These are phyloP conservation scores for Lithophane ornitopus DNA, from an alignment of 2,888 invertebrate genomes.

Conservation along the genomic window DNA sequence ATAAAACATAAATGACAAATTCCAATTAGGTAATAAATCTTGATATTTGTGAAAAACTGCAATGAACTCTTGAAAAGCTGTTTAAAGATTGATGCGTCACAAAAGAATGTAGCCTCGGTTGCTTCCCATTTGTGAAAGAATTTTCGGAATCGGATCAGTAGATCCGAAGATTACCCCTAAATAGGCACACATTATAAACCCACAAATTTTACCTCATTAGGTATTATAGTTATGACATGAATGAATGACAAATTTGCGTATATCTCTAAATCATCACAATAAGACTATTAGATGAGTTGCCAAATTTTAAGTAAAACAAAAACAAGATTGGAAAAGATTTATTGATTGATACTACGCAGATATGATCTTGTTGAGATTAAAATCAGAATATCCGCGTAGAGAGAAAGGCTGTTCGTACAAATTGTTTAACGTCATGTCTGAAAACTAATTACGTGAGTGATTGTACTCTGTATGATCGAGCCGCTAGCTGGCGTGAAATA, in stretches of 20 bases:
- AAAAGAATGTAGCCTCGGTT: neutral
- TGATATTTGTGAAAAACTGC: too few species aligned
- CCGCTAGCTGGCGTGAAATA: conserved; percentile 12
- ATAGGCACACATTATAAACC: neutral
- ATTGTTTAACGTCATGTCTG: conserved; percentile 20
- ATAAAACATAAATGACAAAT: neutral
- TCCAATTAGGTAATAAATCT: too few species aligned
- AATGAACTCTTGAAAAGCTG: neutral
- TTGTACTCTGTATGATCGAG: conserved; percentile 16
- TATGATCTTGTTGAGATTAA: conserved; percentile 26
- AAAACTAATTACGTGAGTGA: conserved; percentile 50
- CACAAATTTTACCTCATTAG: too few species aligned
- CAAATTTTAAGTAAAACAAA: conserved; percentile 2
- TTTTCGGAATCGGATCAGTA: too few species aligned
- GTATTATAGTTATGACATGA: too few species aligned
- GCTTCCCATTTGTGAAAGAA: too few species aligned
- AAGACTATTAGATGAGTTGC: neutral
- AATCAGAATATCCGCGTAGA: conserved; percentile 17
- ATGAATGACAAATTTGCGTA: too few species aligned
- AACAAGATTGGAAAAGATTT: neutral
- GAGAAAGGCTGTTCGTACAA: conserved; percentile 33
- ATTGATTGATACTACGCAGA: neutral
- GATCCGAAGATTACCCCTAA: too few species aligned
- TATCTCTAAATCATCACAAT: neutral
- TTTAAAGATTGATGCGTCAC: neutral